Base-by-base conservation (phyloP, 92 coral and sea anemone genomes). In the Porites divaricata region DNA sequence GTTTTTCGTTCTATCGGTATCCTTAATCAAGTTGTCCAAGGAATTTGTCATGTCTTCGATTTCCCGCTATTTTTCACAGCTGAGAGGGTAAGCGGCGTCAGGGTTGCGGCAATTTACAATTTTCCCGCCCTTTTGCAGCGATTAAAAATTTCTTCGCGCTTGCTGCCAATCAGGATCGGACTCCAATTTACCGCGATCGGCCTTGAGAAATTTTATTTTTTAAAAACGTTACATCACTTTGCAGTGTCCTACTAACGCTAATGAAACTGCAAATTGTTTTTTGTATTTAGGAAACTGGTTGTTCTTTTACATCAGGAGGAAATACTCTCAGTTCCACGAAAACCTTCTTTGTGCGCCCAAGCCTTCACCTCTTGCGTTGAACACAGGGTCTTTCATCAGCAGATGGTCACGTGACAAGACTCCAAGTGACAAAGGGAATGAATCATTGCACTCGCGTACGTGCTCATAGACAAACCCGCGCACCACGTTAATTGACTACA, bases 211-310 rank as follows among this genome's bases (percentile, higher is more conserved):
- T 4, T 6, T 35, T 35, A 35, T 35, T 35, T 6, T 5, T 35
- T 35, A 3, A 35, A 35, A 35, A 35, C 6, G 45, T 35, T 35
- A 35, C 45, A 35, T 35, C 45, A 35, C 45, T 35, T 35, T 35
- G 45, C 6, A 35, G 45, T 35, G 45, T 35, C 45, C 45, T 35
- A 35, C 45, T 35, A 28, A 28, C 41, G 41, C 41, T 28, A 35
- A 35, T 35, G 14, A 19, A 1, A 14, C 16, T 20, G 20, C 28
- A 12, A 3, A 16, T 66, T 66, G 20, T 0, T 9, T 48, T 67
- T 21, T 8, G 12, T 80, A 66, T 69, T 45, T 25, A 91, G 95
- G 89, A 13, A 91, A 91, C 82, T 88, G 95, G 92, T 12, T 88
- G 0, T 91, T 57, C 74, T 45, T 88, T 24, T 87, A 80, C 82